Conservation (phyloP, 2,888 invertebrate genomes). For the Hybos culiciformis region DNA sequence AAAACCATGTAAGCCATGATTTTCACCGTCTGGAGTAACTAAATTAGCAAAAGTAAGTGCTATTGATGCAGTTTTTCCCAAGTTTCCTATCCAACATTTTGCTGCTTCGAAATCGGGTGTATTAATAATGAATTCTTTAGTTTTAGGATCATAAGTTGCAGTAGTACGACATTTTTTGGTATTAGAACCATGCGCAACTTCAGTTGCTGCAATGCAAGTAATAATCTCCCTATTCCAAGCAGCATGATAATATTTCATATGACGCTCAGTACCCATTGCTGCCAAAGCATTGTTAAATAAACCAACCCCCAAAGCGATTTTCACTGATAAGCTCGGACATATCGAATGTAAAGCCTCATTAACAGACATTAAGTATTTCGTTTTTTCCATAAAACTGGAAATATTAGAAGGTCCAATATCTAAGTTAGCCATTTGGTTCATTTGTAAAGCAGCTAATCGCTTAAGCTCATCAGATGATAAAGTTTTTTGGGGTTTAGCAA, state of each 20-base stretch:
- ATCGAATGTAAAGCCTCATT: conserved; percentile 59
- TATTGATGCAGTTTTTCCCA: conserved; percentile 77
- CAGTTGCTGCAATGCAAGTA: conserved; percentile 81
- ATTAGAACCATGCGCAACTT: conserved; percentile 90
- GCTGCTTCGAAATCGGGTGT: conserved; percentile 91
- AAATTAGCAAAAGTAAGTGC: conserved; percentile 83
- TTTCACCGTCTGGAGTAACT: conserved; percentile 58
- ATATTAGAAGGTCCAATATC: conserved; percentile 50
- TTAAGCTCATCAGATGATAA: conserved; percentile 61
- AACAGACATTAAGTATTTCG: conserved; percentile 58
- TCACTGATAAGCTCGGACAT: conserved; percentile 61
- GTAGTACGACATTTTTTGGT: conserved; percentile 82
- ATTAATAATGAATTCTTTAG: conserved; percentile 71
- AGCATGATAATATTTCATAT: conserved; percentile 52
- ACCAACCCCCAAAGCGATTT: conserved; percentile 62
- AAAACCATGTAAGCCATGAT: conserved; percentile 81
- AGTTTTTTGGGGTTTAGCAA: conserved; percentile 47
- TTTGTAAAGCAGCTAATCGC: conserved; percentile 50
- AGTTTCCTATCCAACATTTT: conserved; percentile 93
- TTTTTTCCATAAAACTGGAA: conserved; percentile 49
- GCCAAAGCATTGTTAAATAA: conserved; percentile 60
- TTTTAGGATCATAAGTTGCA: conserved; percentile 67
- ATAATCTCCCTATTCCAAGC: conserved; percentile 58
- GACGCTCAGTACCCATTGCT: conserved; percentile 62
- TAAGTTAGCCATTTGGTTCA: conserved; percentile 51